These are phyloP conservation scores for Therioaphis trifolii DNA, from an alignment of 2,888 invertebrate species.

Conservation along the genomic window DNA sequence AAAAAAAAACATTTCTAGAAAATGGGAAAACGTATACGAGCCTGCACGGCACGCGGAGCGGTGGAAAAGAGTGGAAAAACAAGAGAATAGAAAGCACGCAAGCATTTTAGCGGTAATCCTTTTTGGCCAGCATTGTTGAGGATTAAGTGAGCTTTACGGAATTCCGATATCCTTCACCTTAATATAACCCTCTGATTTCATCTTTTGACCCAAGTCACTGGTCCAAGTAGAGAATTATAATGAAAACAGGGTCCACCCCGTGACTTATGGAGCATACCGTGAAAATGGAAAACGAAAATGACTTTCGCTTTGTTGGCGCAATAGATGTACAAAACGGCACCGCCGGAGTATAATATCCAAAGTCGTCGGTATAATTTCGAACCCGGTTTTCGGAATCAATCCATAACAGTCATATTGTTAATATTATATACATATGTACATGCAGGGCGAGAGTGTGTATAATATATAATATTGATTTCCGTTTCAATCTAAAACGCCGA, in stretches of 20 bases:
- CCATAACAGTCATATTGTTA: background rate
- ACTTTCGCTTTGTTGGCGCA: slow-evolving; percentile 19
- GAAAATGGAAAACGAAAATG: slow-evolving; percentile 36
- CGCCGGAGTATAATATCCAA: background rate
- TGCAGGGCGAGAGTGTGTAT: no score
- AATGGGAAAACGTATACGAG: background rate
- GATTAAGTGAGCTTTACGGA: slow-evolving; percentile 52
- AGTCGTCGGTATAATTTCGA: slow-evolving; percentile 11
- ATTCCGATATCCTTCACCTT: slow-evolving; percentile 46
- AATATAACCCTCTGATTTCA: slow-evolving; percentile 50
- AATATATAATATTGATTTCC: slow-evolving; percentile 15
- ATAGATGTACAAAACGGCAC: no score
- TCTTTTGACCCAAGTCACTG: slow-evolving; percentile 41
- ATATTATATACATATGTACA: no score
- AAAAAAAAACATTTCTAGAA: slow-evolving; percentile 23
- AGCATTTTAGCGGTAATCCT: slow-evolving; percentile 44
- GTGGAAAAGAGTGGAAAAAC: background rate
- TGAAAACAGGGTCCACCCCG: slow-evolving; percentile 20
- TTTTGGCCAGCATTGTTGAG: slow-evolving; percentile 38
- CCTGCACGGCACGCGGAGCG: no score
- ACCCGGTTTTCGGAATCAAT: background rate
- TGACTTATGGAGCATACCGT: slow-evolving; percentile 38
- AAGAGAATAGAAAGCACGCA: slow-evolving; percentile 34
- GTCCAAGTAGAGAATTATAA: slow-evolving; percentile 40
- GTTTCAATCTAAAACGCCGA: background rate